Base-by-base conservation (phyloP, 2,113 vertebrate genomes). In the Corythornis madagascariensis region DNA sequence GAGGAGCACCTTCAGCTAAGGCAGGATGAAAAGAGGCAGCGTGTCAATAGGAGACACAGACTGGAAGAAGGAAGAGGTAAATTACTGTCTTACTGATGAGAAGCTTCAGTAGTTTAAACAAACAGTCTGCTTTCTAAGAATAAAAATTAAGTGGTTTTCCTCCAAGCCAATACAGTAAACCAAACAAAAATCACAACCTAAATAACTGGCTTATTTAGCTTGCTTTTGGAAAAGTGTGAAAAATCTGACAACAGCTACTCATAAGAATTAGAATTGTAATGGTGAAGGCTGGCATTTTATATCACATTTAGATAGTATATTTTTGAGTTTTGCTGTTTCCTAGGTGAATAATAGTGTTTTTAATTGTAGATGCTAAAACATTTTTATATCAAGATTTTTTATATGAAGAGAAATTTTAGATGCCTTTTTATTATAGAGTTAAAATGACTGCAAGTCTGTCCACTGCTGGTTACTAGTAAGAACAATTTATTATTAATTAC, bases 1-100 rank as follows among this genome's bases (percentile, higher is more conserved):
- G 99, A 99, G 97, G 99, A 99, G 89, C 99, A 99, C 94, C 99
- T 99, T 97, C 99, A 99, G 94, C 98, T 99, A 92, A 97, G 99
- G 11, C 99, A 99, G 97, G 99, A 99, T 94, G 99, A 99, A 96
- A 99, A 99, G 86, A 97, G 99, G 3, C 99, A 99, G 40, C 98
- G 99, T 78, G 98, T 99, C 86, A 99, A 98, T 88, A 98, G 99
- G 76, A 98, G 99, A 26, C 99, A 99, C 83, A 98, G 99, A 82
- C 73, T 99, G 96, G 99, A 99, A 90, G 99, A 99, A 94, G 99
- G 98, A 93, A 98, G 99, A 99, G 99, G 99, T 99, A 98, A 96
- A 97, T 87, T 29, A 57, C 53, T 50, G 65, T 47, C 15, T 59
- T 57, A 24, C 0, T 78, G 40, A 61, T 45, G 38, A 53, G 26